phyloP scores from a whole-genome alignment of 2,113 vertebrate genomes.

The Nesogale talazaci region DNA sequence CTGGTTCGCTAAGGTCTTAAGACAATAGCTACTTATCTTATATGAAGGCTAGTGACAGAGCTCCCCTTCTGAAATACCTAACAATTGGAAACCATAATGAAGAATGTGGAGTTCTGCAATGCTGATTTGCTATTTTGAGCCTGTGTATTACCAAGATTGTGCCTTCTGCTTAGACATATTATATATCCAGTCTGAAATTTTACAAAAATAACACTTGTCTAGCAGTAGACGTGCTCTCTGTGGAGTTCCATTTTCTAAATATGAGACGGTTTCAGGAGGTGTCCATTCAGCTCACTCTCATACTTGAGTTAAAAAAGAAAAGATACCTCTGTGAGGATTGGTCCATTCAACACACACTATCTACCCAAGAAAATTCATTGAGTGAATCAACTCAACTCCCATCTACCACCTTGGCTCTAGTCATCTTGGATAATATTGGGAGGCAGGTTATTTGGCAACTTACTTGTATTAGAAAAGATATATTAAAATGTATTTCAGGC shows the following conservation, averaged over 20 bases:
- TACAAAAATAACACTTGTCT: constrained; percentile 71
- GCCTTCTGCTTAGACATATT: constrained; percentile 63
- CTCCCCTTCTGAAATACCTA: constrained; percentile 47
- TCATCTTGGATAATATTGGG: background rate
- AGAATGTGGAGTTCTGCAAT: constrained; percentile 38
- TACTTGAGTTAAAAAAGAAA: background rate
- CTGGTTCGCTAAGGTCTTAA: background rate
- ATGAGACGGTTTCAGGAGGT: background rate
- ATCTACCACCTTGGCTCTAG: background rate
- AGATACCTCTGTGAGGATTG: background rate
- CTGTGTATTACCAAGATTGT: constrained; percentile 36
- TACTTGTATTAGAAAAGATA: constrained; percentile 61
- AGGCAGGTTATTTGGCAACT: background rate
- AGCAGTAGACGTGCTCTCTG: constrained; percentile 28
- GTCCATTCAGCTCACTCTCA: constrained; percentile 25
- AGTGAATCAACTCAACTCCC: background rate
- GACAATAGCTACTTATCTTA: background rate
- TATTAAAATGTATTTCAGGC: constrained; percentile 15
- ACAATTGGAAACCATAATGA: constrained; percentile 11
- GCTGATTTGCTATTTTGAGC: constrained; percentile 60
- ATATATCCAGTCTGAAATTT: constrained; percentile 37
- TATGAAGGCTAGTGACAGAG: constrained; percentile 21
- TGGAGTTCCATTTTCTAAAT: constrained; percentile 41
- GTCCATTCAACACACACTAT: constrained; percentile 23
- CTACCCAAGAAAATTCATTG: background rate